These are phyloP conservation scores for Pegoplata infirma DNA, from an alignment of 2,888 invertebrate genomes.

Conservation along the genomic window DNA sequence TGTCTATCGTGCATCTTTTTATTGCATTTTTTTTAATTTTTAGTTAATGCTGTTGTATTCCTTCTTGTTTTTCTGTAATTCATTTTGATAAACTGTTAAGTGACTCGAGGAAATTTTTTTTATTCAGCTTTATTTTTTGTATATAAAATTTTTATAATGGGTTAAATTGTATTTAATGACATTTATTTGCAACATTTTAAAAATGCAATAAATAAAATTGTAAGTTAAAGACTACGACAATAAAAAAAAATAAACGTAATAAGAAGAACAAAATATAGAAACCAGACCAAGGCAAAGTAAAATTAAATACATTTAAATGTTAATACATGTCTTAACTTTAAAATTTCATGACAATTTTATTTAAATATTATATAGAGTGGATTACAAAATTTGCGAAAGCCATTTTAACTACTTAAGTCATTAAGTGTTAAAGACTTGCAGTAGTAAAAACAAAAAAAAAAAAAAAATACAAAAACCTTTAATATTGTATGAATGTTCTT, in stretches of 20 bases:
- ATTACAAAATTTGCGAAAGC: background rate
- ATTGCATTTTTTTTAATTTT: background rate
- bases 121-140: background rate
- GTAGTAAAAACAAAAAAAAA: slow-evolving; percentile 7
- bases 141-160: slow-evolving; percentile 15
- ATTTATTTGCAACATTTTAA: slow-evolving; percentile 44
- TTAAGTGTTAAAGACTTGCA: slow-evolving; percentile 48
- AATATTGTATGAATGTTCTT: slow-evolving; percentile 1
- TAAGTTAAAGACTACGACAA: slow-evolving; percentile 9
- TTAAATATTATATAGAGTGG: slow-evolving; percentile 7
- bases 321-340: slow-evolving; percentile 21
- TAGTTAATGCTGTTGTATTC: background rate
- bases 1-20: background rate
- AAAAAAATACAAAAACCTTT: background rate
- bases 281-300: slow-evolving; percentile 38
- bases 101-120: slow-evolving; percentile 13
- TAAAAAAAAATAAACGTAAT: background rate
- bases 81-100: slow-evolving; percentile 37
- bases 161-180: slow-evolving; percentile 44
- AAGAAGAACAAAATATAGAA: slow-evolving; percentile 2
- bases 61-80: slow-evolving; percentile 1
- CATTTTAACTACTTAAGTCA: slow-evolving; percentile 45
- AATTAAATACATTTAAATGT: slow-evolving; percentile 38
- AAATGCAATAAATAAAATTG: slow-evolving; percentile 46
- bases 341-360: slow-evolving; percentile 46